Evolutionary conservation across 2,113 vertebrate genomes (phyloP), one percentile per base, ranked within the genome.

Genomic region (Odobenus rosmarus): DNA sequence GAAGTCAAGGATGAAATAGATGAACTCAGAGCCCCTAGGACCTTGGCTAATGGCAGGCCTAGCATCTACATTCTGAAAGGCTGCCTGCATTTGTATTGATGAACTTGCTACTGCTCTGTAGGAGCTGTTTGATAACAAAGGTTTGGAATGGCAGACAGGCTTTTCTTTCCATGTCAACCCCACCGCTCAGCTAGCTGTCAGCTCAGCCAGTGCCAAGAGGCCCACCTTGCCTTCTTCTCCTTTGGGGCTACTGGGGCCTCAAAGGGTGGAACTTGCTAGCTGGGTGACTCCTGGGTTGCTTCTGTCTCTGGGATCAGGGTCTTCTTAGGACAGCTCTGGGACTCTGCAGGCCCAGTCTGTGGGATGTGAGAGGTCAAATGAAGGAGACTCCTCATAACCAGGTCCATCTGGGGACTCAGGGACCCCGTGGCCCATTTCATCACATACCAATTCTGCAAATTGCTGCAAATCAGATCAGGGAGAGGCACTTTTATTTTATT

Each of bases 271-370:
- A 0, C 93, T 96, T 49, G 87, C 82, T 84, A 74, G 67, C 69
- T 71, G 79, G 93, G 23, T 96, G 91, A 97, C 95, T 97, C 88
- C 76, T 94, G 46, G 24, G 2, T 2, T 55, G 61, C 33, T 69
- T 94, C 74, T 92, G 1, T 96, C 93, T 93, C 64, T 67, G 95
- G 31, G 88, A 57, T 64, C 55, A 18, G 26, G 77, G 79, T 94
- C 95, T 95, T 81, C 87, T 98, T 53, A 97, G 90, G 94, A 93
- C 74, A 95, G 93, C 82, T 88, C 82, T 93, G 96, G 84, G 93
- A 96, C 85, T 71, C 87, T 42, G 36, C 57, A 19, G 57, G 53
- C 88, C 64, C 80, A 89, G 94, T 49, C 42, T 69, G 93, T 79
- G 61, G 85, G 94, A 21, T 86, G 51, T 90, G 64, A 96, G 90